Conservation (phyloP, 2,888 invertebrate species). For the Caenorhabditis japonica region DNA sequence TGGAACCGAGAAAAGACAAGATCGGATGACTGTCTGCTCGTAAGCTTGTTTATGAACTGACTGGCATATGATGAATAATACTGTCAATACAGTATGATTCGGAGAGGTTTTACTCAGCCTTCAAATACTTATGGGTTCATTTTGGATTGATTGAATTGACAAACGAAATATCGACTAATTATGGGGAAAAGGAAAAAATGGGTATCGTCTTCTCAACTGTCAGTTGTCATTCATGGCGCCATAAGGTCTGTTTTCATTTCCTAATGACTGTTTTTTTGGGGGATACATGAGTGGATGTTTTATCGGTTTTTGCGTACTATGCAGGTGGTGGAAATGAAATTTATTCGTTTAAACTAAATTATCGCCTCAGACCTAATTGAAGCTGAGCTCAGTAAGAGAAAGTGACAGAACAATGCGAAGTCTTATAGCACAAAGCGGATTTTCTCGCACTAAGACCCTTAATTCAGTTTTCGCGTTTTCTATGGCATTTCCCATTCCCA, state of each 20-base stretch:
- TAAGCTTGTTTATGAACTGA: constrained; percentile 38
- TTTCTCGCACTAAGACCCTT: constrained; percentile 38
- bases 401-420: constrained; percentile 32
- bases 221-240: constrained; percentile 56
- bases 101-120: constrained; percentile 6
- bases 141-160: too few species aligned
- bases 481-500: too few species aligned
- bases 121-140: too few species aligned
- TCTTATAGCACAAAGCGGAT: constrained; percentile 39
- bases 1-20: constrained; percentile 1
- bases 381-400: constrained; percentile 14
- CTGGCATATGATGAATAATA: constrained; percentile 30
- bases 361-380: constrained; percentile 24
- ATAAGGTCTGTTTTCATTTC: constrained; percentile 51
- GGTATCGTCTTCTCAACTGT: constrained; percentile 20
- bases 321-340: constrained; percentile 32
- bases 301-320: constrained; percentile 10
- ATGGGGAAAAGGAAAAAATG: constrained; percentile 4
- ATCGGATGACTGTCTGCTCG: neutral
- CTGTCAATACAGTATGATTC: constrained; percentile 37
- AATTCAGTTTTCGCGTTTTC: constrained; percentile 48
- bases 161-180: constrained; percentile 16
- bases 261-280: constrained; percentile 42
- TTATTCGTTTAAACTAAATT: constrained; percentile 35
- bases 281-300: constrained; percentile 3